Base-by-base conservation (phyloP, 2,888 invertebrate genomes). In the Oscheius sp. region DNA sequence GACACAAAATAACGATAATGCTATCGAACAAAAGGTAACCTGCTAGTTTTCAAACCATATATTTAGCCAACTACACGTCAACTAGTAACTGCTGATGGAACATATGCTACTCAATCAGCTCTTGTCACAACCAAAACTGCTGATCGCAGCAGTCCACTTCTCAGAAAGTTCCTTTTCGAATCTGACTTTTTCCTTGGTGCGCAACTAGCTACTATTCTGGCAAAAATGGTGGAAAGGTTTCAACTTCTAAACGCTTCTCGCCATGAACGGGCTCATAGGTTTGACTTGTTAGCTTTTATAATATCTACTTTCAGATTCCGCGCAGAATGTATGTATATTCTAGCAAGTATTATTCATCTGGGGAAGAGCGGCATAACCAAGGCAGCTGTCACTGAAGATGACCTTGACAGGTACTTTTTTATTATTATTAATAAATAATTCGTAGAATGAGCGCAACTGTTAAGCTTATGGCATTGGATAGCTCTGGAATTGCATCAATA, bases 101-200 rank as follows among this genome's bases (percentile, higher is more conserved):
- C 97, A 0, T 99, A 99, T 87, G 98, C 97, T 28, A 92, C 95
- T 2, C 97, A 99, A 88, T 95, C 95, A 75, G 96, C 95, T 45
- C 95, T 97, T 85, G 81, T 83, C 1, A 74, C 81, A 0, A 68
- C 72, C 9, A 66, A 54, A n/a, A 70, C 65, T n/a, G 62, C 49
- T 24, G 63, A 68, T 41, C 22, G 64, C 24, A 68, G 72, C 41
- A 72, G 71, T 32, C 79, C 77, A 36, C 76, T 78, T 41, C 71
- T 78, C 30, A 64, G 80, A 57, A 67, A 92, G 78, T 95, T 94
- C 85, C 90, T 98, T 84, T 91, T 94, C 89, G 92, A 93, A 77
- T 96, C 96, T 1, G 95, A 98, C 86, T 95, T 95, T 88, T 98
- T 95, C 88, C 92, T 96, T 71, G 95, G 93, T 1, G 94, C 96